A percentile compares a stretch with the other conserved stretches of the same genome.
phyloP scores from a whole-genome alignment of 2,113 vertebrate species.

The Pica pica region DNA sequence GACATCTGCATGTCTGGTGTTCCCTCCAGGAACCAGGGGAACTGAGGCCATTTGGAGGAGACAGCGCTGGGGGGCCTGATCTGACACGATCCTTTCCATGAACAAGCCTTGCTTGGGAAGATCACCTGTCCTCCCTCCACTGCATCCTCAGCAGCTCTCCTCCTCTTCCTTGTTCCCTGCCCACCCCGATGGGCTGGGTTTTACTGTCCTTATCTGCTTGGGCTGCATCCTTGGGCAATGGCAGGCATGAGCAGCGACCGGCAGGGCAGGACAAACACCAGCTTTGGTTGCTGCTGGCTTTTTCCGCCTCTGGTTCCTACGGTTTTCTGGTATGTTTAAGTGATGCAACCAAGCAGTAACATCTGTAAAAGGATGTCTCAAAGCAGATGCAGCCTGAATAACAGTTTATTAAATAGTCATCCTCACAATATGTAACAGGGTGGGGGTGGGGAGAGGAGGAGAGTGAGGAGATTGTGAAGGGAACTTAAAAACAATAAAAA shows the following conservation, averaged over 20 bases:
- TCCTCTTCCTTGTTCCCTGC: neutral
- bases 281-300: neutral
- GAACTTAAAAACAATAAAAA: neutral
- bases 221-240: neutral
- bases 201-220: accelerated
- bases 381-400: neutral
- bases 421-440: neutral
- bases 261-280: neutral
- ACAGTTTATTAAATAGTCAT: slow-evolving; percentile 8
- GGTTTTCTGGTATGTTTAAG: neutral
- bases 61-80: neutral
- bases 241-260: accelerated
- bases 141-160: neutral
- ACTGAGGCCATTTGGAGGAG: neutral
- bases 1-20: accelerated
- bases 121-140: accelerated
- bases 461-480: neutral
- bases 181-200: accelerated
- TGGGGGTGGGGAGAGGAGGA: neutral
- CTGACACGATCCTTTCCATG: neutral
- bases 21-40: neutral
- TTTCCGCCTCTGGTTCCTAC: neutral
- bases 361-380: neutral
- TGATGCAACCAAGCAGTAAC: neutral
- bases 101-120: neutral